Base-by-base conservation (phyloP, 2,888 invertebrate species). In the Drosophila colorata region DNA sequence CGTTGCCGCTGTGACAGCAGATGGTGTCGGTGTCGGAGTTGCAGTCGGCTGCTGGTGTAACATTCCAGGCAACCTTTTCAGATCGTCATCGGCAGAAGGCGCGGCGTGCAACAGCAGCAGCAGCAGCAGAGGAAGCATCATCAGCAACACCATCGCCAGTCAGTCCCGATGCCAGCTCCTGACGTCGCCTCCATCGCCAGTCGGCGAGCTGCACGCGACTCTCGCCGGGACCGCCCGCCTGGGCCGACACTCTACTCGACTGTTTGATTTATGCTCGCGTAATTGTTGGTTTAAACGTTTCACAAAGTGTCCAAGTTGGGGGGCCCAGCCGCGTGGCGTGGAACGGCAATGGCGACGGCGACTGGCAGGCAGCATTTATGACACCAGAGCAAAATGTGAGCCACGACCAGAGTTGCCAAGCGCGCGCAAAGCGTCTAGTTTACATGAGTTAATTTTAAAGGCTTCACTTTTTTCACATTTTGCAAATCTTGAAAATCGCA, bases 241-340 rank as follows among this genome's bases (percentile, higher is more conserved):
- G 51, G 63, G n/a, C 63, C 51, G 51, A 18, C 46, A 28, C 66
- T 65, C 69, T 66, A 89, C 85, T 91, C 91, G 89, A 88, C 89
- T 82, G 83, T 92, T 92, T 92, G 92, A 92, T 92, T 92, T 92
- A 92, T 92, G 90, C 79, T 75, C 88, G 80, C 90, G 91, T 92
- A 92, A 92, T 92, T 92, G 92, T 92, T 91, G 90, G 91, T 90
- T 91, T 91, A 89, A 91, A 90, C 89, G 90, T 87, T 91, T 89
- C 78, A 85, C 82, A 77, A 88, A 81, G 74, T 75, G 78, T 73
- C 75, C 74, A 69, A 71, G 59, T 69, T 48, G 66, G 63, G 57
- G 61, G 51, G 35, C 25, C 60, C 53, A 38, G 47, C 40, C 35
- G 33, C 18, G 23, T 37, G n/a, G 8, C 25, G 35, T 20, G 20